phyloP scores from a whole-genome alignment of 2,113 vertebrate genomes.

The Stercorarius parasiticus region DNA sequence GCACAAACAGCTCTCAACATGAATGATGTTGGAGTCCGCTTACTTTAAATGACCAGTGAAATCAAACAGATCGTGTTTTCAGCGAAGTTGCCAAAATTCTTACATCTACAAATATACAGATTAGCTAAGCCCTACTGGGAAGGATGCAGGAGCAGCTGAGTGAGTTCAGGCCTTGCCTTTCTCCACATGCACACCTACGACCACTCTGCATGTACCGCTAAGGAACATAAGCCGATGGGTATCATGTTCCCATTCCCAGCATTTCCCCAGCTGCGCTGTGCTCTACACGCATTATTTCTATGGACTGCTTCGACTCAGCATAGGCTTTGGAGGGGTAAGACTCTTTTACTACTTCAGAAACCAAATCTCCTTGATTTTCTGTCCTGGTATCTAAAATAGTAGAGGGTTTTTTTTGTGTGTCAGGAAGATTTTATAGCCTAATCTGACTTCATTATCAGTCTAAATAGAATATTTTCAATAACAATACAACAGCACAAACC shows the following conservation, averaged over 20 bases:
- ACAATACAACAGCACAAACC: background rate
- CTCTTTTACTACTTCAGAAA: background rate
- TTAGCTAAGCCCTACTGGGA: background rate
- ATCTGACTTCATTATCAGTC: background rate
- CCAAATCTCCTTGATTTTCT: background rate
- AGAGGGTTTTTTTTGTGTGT: background rate
- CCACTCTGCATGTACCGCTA: background rate
- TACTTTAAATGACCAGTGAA: background rate
- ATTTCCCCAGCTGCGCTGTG: background rate
- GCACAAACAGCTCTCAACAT: background rate
- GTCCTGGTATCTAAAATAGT: background rate
- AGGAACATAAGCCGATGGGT: background rate
- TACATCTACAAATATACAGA: background rate
- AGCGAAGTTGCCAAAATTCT: background rate
- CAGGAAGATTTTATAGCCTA: background rate
- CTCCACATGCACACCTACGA: background rate
- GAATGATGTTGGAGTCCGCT: background rate
- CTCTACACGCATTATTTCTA: background rate
- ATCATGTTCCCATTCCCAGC: background rate
- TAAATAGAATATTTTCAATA: conserved; percentile 3
- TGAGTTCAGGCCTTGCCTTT: background rate
- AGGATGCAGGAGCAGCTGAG: background rate
- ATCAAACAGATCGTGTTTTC: background rate
- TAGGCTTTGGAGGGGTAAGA: background rate
- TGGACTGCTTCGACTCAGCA: background rate